Evolutionary conservation across 2,113 vertebrate genomes (phyloP).

Genomic region (Siphamia tubifer): DNA sequence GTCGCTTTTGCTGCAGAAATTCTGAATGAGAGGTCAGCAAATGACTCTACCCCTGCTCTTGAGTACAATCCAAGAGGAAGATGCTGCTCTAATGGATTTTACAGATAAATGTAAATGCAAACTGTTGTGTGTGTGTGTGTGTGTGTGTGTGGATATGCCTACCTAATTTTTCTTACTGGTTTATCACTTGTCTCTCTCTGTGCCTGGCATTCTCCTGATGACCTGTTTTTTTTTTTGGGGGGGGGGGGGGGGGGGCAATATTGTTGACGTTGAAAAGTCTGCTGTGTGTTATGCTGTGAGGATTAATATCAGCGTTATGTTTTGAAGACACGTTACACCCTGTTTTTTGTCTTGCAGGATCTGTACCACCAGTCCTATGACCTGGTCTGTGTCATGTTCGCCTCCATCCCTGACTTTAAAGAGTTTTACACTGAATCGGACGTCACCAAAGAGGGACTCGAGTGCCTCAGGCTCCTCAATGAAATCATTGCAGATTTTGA

Average conservation of each 20-base stretch:
- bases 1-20: slow-evolving; percentile 6
- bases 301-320: too few relatives aligned
- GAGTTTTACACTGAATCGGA: slow-evolving; percentile 99
- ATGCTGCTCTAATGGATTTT: slow-evolving; percentile 5
- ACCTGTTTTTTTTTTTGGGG: too few relatives aligned
- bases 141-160: neutral
- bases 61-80: slow-evolving; percentile 12
- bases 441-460: slow-evolving; percentile 96
- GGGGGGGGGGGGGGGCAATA: too few relatives aligned
- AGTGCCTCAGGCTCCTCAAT: slow-evolving; percentile 94
- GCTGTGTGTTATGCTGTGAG: too few relatives aligned
- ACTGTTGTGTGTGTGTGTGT: neutral
- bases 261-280: too few relatives aligned
- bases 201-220: too few relatives aligned
- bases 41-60: neutral
- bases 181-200: neutral
- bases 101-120: too few relatives aligned
- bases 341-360: slow-evolving; percentile 79
- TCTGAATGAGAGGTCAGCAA: slow-evolving; percentile 9
- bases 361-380: slow-evolving; percentile 97
- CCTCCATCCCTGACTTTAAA: slow-evolving; percentile 98
- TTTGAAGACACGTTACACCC: slow-evolving; percentile 6
- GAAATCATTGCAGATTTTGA: slow-evolving; percentile 98
- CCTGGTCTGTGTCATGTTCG: slow-evolving; percentile 97
- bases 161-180: neutral